These are phyloP conservation scores for Gymnocheta viridis DNA, from an alignment of 2,888 invertebrate species.

Conservation along the genomic window DNA sequence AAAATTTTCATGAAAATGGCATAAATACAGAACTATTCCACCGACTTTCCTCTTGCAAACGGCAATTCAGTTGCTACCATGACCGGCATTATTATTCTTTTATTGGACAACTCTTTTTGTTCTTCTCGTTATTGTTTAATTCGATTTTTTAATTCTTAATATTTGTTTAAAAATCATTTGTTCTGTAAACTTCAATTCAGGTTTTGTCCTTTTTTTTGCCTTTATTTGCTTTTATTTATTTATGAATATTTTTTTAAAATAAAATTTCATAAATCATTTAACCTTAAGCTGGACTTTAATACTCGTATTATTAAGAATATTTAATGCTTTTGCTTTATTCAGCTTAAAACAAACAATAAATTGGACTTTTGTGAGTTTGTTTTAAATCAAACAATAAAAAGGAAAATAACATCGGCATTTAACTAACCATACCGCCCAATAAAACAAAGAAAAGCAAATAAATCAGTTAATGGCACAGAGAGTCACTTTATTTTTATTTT, in stretches of 20 bases:
- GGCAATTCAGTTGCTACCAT: neutral
- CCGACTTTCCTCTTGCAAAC: neutral
- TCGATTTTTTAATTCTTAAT: neutral
- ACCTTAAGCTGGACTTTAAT: constrained; percentile 59
- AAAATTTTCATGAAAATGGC: too few species aligned
- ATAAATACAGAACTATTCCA: too few species aligned
- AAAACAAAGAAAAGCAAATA: constrained; percentile 61
- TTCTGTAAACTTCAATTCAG: constrained; percentile 1
- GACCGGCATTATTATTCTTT: neutral
- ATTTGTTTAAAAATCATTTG: constrained; percentile 32
- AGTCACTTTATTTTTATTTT: constrained; percentile 46
- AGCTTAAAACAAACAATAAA: constrained; percentile 52
- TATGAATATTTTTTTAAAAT: constrained; percentile 10
- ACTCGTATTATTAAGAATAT: constrained; percentile 47
- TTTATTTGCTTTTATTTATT: neutral
- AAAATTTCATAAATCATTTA: constrained; percentile 62
- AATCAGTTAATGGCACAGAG: constrained; percentile 65
- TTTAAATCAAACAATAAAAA: constrained; percentile 29
- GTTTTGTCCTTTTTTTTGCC: neutral
- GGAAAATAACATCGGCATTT: neutral
- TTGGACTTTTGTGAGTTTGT: constrained; percentile 32
- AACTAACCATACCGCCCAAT: constrained; percentile 27
- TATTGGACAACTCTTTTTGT: constrained; percentile 9
- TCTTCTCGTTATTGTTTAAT: constrained; percentile 17
- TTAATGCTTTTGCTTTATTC: constrained; percentile 52